These are phyloP conservation scores for Alfaro cultratus DNA, from an alignment of 2,797 vertebrate genomes.

Conservation along the genomic window DNA sequence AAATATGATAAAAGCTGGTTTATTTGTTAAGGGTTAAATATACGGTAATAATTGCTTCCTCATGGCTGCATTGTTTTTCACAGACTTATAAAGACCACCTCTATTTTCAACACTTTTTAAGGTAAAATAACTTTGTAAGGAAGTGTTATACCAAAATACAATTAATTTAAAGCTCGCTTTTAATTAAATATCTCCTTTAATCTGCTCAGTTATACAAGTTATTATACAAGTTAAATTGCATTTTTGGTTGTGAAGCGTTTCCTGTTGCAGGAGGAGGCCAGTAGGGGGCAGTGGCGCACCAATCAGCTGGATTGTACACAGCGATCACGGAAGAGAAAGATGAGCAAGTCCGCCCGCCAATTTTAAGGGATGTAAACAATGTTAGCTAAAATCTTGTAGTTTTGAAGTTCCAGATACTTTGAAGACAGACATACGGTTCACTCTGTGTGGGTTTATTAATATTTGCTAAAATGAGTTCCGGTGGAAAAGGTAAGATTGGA, in stretches of 20 bases:
- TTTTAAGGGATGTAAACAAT: conserved; percentile 64
- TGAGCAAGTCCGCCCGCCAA: conserved; percentile 60
- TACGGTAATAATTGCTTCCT: not conserved
- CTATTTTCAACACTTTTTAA: not conserved
- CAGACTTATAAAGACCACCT: not conserved
- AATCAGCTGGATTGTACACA: not conserved
- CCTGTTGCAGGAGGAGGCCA: not conserved
- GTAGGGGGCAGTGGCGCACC: not conserved
- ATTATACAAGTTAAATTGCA: no score
- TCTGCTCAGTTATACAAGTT: not conserved
- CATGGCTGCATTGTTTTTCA: not conserved
- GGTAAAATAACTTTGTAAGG: not conserved
- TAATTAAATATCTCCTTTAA: not conserved
- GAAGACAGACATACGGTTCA: not conserved
- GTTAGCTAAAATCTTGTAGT: no score
- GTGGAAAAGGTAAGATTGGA: conserved; percentile 59
- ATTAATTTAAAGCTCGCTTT: not conserved
- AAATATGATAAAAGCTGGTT: not conserved
- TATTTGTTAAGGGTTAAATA: not conserved
- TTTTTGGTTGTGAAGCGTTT: no score
- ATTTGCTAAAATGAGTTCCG: conserved; percentile 51
- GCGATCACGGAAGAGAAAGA: not conserved
- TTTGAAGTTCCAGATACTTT: not conserved
- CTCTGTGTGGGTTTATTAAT: no score
- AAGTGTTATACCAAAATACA: not conserved